phyloP scores from a whole-genome alignment of 2,888 invertebrate species.

The Stenodera caucasica region DNA sequence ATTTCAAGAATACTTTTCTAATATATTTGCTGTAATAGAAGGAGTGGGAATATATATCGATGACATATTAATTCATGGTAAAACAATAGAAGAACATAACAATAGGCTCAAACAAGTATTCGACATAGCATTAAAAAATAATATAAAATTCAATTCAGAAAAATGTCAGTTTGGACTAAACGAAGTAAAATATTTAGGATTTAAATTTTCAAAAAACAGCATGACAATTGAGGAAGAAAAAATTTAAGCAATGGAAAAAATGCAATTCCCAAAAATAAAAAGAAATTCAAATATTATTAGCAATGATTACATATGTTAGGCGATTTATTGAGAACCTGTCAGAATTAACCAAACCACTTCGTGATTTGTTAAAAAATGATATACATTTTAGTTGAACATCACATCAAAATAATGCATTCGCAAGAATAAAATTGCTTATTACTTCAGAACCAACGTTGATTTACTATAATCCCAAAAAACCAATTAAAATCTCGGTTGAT shows the following conservation, averaged over 20 bases:
- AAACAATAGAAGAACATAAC: slow-evolving; percentile 22
- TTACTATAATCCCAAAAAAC: slow-evolving; percentile 16
- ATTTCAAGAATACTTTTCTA: slow-evolving; percentile 13
- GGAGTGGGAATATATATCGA: slow-evolving; percentile 30
- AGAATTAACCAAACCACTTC: slow-evolving; percentile 19
- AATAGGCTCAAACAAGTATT: slow-evolving; percentile 25
- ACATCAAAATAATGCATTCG: slow-evolving; percentile 19
- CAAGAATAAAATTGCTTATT: slow-evolving; percentile 23
- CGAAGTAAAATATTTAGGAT: slow-evolving; percentile 32
- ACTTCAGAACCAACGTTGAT: slow-evolving; percentile 18
- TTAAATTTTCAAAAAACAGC: slow-evolving; percentile 28
- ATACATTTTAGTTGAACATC: slow-evolving; percentile 21
- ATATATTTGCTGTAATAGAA: background rate
- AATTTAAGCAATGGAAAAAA: slow-evolving; percentile 31
- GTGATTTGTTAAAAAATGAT: slow-evolving; percentile 28
- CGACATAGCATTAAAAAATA: slow-evolving; percentile 22
- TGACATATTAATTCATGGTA: slow-evolving; percentile 26
- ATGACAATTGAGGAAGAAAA: slow-evolving; percentile 30
- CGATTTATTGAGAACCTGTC: too few species aligned
- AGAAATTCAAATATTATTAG: slow-evolving; percentile 34
- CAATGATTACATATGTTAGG: too few species aligned
- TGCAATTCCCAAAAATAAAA: slow-evolving; percentile 34
- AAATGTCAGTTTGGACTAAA: slow-evolving; percentile 31
- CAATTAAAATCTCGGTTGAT: slow-evolving; percentile 29
- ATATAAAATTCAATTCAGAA: slow-evolving; percentile 30